Conservation (phyloP, 1,140 invertebrate genomes). For the Drosophila malerkotliana region DNA sequence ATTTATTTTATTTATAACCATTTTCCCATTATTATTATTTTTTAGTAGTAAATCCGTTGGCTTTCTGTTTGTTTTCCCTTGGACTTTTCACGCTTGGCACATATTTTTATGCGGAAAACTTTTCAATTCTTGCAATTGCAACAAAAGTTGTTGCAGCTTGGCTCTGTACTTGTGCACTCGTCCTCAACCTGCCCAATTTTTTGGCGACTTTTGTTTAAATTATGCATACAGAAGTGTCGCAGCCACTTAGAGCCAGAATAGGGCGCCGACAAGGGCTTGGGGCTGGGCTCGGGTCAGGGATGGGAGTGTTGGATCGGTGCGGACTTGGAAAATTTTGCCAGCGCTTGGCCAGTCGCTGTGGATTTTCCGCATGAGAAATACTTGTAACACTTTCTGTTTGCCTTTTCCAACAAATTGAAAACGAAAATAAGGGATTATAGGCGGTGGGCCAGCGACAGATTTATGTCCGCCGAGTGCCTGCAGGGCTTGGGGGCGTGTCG, state of each 20-base stretch:
- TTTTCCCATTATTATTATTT: no score
- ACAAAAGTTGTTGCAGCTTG: slow-evolving; percentile 34
- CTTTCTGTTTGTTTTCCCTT: slow-evolving; percentile 33
- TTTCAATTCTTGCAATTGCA: slow-evolving; percentile 70
- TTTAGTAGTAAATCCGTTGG: no score
- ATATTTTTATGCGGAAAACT: slow-evolving; percentile 61
- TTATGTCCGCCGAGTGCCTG: slow-evolving; percentile 30
- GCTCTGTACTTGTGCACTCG: slow-evolving; percentile 29
- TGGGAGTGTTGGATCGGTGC: not conserved
- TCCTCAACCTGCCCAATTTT: slow-evolving; percentile 29
- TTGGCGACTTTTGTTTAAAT: slow-evolving; percentile 54
- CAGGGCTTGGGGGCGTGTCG: not conserved
- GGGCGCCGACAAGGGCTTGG: not conserved
- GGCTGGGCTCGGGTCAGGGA: not conserved
- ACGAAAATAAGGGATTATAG: slow-evolving; percentile 61
- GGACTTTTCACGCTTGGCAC: slow-evolving; percentile 49
- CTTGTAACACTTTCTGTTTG: slow-evolving; percentile 65
- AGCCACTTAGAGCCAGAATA: slow-evolving; percentile 57
- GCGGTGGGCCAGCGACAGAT: slow-evolving; percentile 23
- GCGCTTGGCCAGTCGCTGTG: slow-evolving; percentile 48
- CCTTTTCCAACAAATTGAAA: slow-evolving; percentile 60
- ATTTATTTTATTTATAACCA: no score
- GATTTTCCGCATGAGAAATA: slow-evolving; percentile 67
- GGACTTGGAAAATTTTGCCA: slow-evolving; percentile 52
- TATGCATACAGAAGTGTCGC: slow-evolving; percentile 66